Percentiles rank a stretch among this genome's conserved stretches.
Conservation (phyloP, 2,888 invertebrate genomes). For the Melanargia galathea region DNA sequence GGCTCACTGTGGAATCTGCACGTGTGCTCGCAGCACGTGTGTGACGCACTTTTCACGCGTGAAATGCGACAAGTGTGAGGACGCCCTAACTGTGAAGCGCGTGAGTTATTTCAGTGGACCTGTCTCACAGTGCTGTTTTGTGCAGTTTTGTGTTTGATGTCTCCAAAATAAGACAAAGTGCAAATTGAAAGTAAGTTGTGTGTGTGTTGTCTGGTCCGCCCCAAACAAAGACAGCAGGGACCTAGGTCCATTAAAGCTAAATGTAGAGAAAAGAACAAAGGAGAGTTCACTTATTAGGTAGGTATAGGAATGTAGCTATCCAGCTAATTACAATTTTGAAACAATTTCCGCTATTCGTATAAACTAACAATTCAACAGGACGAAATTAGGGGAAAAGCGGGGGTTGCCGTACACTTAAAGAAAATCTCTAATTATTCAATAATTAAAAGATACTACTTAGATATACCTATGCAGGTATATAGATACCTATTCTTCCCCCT, state of each 20-base stretch:
- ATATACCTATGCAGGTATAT: too few relatives aligned
- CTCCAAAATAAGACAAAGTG: background rate
- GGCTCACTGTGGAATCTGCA: slow-evolving; percentile 70
- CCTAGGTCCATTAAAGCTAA: background rate
- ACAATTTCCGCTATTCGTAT: background rate
- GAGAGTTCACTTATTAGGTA: background rate
- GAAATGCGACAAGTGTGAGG: slow-evolving; percentile 33
- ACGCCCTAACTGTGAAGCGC: slow-evolving; percentile 28
- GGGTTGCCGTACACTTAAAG: too few relatives aligned
- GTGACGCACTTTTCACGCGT: slow-evolving; percentile 36
- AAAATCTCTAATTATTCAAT: too few relatives aligned
- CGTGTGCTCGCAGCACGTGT: slow-evolving; percentile 71
- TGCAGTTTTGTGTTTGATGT: slow-evolving; percentile 28
- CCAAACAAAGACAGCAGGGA: slow-evolving; percentile 1
- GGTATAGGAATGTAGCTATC: too few relatives aligned
- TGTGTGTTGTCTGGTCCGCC: background rate
- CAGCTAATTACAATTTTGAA: too few relatives aligned
- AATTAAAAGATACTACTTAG: too few relatives aligned
- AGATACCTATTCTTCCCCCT: background rate
- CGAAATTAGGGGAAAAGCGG: too few relatives aligned
- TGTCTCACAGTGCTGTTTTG: slow-evolving; percentile 36
- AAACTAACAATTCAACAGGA: background rate
- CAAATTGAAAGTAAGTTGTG: slow-evolving; percentile 9
- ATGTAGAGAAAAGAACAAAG: background rate
- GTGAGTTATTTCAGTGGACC: slow-evolving; percentile 28